Conservation (phyloP, 2,113 vertebrate species). For the Antechinus flavipes region DNA sequence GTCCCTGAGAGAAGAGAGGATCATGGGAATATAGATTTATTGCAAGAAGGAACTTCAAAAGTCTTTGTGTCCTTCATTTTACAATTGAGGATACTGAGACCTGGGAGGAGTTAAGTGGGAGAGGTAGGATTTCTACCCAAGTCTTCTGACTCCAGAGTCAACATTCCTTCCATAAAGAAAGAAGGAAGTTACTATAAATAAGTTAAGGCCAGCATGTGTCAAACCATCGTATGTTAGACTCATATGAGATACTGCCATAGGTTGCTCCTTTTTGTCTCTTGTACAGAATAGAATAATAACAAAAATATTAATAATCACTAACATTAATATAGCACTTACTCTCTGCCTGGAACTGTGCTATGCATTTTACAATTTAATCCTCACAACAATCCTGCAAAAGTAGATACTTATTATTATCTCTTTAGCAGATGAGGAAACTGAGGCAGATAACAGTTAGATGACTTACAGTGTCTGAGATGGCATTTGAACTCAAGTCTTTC, state of each 20-base stretch:
- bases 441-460: not conserved
- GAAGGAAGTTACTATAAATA: constrained; percentile 1
- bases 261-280: not conserved
- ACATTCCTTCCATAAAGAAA: constrained; percentile 22
- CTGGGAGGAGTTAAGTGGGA: not conserved
- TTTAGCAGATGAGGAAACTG: not conserved
- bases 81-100: not conserved
- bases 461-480: not conserved
- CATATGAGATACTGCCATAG: not conserved
- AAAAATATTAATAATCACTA: not conserved
- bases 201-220: not conserved
- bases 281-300: not conserved
- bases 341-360: not conserved
- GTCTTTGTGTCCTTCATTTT: not conserved
- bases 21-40: not conserved
- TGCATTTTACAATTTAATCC: not conserved
- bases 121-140: not conserved
- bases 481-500: not conserved
- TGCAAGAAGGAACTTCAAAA: not conserved
- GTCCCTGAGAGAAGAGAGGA: not conserved
- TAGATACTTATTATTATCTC: not conserved
- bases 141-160: not conserved
- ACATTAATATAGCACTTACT: not conserved
- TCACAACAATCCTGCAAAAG: not conserved
- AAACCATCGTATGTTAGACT: not conserved